Conservation (phyloP, 2,113 vertebrate species). For the Chlorodrepanis virens region DNA sequence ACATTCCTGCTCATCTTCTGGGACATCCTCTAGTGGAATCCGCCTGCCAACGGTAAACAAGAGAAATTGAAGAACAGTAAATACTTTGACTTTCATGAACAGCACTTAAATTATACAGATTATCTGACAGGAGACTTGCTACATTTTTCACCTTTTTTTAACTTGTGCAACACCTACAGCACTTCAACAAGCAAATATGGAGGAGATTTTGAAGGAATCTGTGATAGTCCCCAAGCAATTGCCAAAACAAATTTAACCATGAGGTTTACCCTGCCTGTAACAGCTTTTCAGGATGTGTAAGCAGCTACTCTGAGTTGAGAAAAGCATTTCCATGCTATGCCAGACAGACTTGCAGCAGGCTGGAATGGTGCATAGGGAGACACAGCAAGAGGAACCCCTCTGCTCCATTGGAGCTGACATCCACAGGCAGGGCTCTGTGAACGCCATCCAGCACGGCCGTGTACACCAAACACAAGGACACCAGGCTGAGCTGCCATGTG, state of each 20-base stretch:
- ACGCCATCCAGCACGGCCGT: background rate
- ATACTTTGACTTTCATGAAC: background rate
- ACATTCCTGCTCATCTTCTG: conserved; percentile 86
- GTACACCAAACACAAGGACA: background rate
- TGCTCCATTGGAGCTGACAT: background rate
- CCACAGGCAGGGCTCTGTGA: background rate
- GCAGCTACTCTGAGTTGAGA: background rate
- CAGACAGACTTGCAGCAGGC: background rate
- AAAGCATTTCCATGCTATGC: background rate
- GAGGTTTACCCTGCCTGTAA: background rate
- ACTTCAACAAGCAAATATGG: background rate
- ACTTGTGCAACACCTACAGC: background rate
- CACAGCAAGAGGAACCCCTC: background rate
- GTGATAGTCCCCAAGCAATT: background rate
- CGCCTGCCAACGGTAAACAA: conserved; percentile 74
- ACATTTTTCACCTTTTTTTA: background rate
- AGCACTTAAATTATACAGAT: background rate
- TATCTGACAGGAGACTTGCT: background rate
- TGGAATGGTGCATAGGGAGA: background rate
- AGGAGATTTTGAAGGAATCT: background rate
- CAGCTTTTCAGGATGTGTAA: background rate
- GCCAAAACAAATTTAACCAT: background rate
- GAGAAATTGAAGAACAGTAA: background rate
- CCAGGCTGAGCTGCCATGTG: background rate
- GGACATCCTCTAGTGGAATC: conserved; percentile 88